Evolutionary conservation across 2,113 vertebrate genomes (phyloP).

Genomic region (Symphodus melops): DNA sequence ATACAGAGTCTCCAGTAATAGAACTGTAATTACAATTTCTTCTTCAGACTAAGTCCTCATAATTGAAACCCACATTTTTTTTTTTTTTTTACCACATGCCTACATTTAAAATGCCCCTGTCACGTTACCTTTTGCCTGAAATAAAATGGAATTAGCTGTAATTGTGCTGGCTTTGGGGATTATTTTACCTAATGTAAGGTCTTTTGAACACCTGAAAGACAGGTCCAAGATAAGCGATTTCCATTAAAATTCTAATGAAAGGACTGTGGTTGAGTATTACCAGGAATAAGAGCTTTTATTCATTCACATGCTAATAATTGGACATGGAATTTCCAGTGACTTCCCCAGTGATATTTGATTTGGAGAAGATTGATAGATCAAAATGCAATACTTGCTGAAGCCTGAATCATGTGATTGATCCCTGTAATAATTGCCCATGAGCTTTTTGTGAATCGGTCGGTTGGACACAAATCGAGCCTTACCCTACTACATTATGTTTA

Average conservation of each 20-base stretch:
- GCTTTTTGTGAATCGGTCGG: background rate
- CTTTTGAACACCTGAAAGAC: slow-evolving; percentile 80
- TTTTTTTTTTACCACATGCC: slow-evolving; percentile 35
- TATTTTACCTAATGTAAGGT: slow-evolving; percentile 76
- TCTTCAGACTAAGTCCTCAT: slow-evolving; percentile 32
- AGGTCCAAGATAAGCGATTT: slow-evolving; percentile 74
- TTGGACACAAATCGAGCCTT: background rate
- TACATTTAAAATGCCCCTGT: slow-evolving; percentile 67
- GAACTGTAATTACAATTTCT: slow-evolving; percentile 47
- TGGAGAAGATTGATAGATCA: slow-evolving; percentile 74
- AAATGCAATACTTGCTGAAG: slow-evolving; percentile 34
- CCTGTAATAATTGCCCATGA: background rate
- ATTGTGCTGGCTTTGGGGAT: slow-evolving; percentile 79
- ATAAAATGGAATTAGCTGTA: slow-evolving; percentile 82
- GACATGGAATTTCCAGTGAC: slow-evolving; percentile 60
- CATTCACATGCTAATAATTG: slow-evolving; percentile 74
- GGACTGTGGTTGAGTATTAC: slow-evolving; percentile 62
- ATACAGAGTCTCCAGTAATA: background rate
- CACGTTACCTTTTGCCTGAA: slow-evolving; percentile 78
- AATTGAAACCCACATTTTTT: slow-evolving; percentile 75
- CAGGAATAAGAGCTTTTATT: slow-evolving; percentile 74
- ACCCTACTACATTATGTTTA: background rate
- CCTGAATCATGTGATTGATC: slow-evolving; percentile 43
- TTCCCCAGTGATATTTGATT: slow-evolving; percentile 66
- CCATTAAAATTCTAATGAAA: slow-evolving; percentile 78